A percentile compares a stretch with the other conserved stretches of the same genome.
phyloP scores from a whole-genome alignment of 2,888 invertebrate genomes.

The Pseudanteris insignis region DNA sequence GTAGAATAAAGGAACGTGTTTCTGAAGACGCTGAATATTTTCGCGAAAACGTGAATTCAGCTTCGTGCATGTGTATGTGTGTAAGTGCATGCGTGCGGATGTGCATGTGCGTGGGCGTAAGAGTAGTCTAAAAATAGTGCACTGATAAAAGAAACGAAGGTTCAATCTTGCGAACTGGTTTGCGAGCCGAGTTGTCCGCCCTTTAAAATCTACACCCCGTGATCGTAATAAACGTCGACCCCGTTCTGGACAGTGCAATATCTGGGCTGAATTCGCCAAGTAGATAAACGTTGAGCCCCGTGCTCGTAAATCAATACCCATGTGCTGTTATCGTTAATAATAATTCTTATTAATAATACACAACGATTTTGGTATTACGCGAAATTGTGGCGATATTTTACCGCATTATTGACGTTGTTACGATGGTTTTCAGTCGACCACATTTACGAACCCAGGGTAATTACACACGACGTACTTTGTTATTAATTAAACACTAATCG shows the following conservation, averaged over 20 bases:
- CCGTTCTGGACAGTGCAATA: slow-evolving; percentile 44
- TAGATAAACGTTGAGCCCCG: slow-evolving; percentile 40
- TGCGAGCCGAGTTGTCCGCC: slow-evolving; percentile 22
- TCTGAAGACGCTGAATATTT: too few relatives aligned
- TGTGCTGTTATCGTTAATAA: slow-evolving; percentile 32
- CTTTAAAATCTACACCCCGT: slow-evolving; percentile 30
- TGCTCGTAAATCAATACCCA: slow-evolving; percentile 47
- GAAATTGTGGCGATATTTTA: slow-evolving; percentile 8
- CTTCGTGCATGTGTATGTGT: background rate
- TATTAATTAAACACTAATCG: too few relatives aligned
- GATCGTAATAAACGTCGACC: slow-evolving; percentile 46
- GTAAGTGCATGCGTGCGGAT: background rate
- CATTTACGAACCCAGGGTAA: too few relatives aligned
- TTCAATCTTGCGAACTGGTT: slow-evolving; percentile 7
- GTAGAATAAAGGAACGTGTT: too few relatives aligned
- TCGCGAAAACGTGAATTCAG: too few relatives aligned
- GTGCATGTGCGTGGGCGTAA: too few relatives aligned
- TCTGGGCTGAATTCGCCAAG: slow-evolving; percentile 48
- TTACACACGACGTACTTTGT: too few relatives aligned
- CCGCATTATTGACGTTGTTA: too few relatives aligned
- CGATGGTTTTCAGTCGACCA: too few relatives aligned
- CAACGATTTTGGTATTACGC: slow-evolving; percentile 19
- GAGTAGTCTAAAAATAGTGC: slow-evolving; percentile 15
- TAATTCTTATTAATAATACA: slow-evolving; percentile 30
- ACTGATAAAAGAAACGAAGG: slow-evolving; percentile 16